These are phyloP conservation scores for Etheostoma spectabile DNA, from an alignment of 2,113 vertebrate species.

Conservation along the genomic window DNA sequence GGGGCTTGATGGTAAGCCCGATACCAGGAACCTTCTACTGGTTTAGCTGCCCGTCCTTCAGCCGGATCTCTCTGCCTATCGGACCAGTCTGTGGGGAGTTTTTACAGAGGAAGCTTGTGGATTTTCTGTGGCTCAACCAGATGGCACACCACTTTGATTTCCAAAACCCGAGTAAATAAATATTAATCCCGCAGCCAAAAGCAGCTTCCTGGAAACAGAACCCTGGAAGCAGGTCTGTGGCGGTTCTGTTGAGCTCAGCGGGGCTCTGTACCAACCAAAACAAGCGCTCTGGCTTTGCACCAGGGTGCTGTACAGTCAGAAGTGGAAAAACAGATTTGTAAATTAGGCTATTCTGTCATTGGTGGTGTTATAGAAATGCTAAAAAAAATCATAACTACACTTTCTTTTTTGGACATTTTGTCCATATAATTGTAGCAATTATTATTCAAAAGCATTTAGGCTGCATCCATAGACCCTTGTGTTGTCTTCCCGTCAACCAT, in stretches of 20 bases:
- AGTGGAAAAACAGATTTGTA: neutral
- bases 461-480: neutral
- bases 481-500: too few species aligned
- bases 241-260: slow-evolving; percentile 24
- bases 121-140: slow-evolving; percentile 54
- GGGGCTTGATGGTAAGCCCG: slow-evolving; percentile 38
- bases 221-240: slow-evolving; percentile 17
- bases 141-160: slow-evolving; percentile 42
- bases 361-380: neutral
- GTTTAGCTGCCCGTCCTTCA: slow-evolving; percentile 21
- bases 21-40: slow-evolving; percentile 35
- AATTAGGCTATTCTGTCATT: neutral
- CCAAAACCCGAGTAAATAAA: slow-evolving; percentile 61
- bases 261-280: slow-evolving; percentile 8
- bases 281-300: slow-evolving; percentile 6
- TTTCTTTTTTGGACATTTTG: neutral
- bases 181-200: slow-evolving; percentile 54
- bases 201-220: slow-evolving; percentile 27
- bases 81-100: slow-evolving; percentile 24
- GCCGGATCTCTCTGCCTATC: slow-evolving; percentile 22
- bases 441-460: neutral
- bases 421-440: neutral
- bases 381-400: too few species aligned
- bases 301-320: neutral
- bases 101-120: slow-evolving; percentile 28